phyloP scores from a whole-genome alignment of 2,797 vertebrate species.

The Sphenodon punctatus region DNA sequence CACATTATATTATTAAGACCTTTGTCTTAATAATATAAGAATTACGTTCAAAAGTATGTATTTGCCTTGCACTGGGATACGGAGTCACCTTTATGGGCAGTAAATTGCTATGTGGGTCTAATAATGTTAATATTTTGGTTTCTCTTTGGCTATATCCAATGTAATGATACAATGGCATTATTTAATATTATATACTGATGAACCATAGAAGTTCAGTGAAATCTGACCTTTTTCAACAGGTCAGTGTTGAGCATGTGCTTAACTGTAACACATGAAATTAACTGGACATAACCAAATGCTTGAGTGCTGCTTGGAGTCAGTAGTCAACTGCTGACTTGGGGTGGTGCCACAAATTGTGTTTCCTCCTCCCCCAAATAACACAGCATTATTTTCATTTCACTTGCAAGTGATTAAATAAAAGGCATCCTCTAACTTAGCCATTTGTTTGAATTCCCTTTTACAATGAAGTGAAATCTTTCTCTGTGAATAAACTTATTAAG shows the following conservation, averaged over 20 bases:
- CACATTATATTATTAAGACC: not conserved
- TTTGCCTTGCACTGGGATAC: not conserved
- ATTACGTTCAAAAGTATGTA: not conserved
- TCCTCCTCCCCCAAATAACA: no score
- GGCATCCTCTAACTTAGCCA: not conserved
- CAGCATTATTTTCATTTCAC: no score
- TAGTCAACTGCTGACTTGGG: not conserved
- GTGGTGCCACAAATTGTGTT: rapidly evolving
- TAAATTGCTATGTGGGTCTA: not conserved
- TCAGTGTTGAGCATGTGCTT: not conserved
- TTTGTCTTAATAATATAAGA: not conserved
- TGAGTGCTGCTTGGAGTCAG: not conserved
- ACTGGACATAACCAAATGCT: rapidly evolving
- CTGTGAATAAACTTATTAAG: constrained; percentile 16
- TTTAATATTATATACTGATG: not conserved
- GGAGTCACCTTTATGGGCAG: not conserved
- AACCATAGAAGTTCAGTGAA: not conserved
- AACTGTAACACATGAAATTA: not conserved
- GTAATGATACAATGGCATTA: not conserved
- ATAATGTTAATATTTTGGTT: not conserved
- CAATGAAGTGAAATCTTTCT: not conserved
- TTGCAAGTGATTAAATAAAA: not conserved
- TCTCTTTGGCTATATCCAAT: not conserved
- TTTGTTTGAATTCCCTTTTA: not conserved
- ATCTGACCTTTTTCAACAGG: not conserved